phyloP scores from a whole-genome alignment of 2,888 invertebrate species.

The Lasioglossum leucozonium region DNA sequence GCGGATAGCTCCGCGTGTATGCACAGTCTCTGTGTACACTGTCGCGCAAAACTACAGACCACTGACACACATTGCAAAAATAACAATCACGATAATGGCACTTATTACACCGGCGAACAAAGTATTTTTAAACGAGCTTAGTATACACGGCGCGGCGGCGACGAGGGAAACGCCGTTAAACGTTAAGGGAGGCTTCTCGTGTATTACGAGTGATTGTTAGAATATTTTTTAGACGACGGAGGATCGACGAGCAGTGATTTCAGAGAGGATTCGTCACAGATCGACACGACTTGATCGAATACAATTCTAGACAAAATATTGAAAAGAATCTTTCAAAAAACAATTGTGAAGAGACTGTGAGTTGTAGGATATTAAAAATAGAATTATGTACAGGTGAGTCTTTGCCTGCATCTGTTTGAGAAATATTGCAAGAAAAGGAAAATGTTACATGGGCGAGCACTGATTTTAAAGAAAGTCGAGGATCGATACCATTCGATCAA shows the following conservation, averaged over 20 bases:
- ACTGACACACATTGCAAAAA: background rate
- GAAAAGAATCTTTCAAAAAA: too few species aligned
- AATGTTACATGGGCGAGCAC: too few species aligned
- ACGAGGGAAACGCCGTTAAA: background rate
- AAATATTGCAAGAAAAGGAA: too few species aligned
- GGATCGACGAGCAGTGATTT: background rate
- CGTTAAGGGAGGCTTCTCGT: background rate
- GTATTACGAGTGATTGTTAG: background rate
- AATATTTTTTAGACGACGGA: background rate
- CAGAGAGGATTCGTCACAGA: background rate
- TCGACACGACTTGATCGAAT: too few species aligned
- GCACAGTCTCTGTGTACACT: constrained; percentile 32
- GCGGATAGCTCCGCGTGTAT: constrained; percentile 45
- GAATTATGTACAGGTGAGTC: too few species aligned
- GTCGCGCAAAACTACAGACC: background rate
- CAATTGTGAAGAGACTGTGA: too few species aligned
- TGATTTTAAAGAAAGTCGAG: too few species aligned
- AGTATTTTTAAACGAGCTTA: background rate
- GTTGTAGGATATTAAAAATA: too few species aligned
- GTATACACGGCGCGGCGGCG: background rate
- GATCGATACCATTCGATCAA: too few species aligned
- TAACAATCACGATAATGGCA: background rate
- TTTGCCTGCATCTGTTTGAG: too few species aligned
- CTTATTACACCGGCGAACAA: background rate
- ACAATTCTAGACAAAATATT: too few species aligned